Conservation (phyloP, 2,888 invertebrate species). For the Rosalia funebris region DNA sequence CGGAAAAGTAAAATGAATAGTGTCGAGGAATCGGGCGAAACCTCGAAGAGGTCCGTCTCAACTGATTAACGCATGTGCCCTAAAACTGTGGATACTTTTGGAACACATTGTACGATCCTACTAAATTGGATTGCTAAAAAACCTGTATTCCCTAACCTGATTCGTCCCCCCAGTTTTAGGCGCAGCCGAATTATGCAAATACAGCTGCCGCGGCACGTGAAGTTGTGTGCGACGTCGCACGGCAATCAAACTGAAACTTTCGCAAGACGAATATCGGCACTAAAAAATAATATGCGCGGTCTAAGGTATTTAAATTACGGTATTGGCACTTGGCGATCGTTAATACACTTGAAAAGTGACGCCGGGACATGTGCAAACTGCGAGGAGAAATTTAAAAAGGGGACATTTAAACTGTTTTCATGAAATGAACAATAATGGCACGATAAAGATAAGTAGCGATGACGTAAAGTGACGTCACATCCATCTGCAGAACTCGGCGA, state of each 20-base stretch:
- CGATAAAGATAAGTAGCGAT: constrained; percentile 24
- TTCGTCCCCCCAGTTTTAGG: too few relatives aligned
- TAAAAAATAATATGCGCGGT: constrained; percentile 8
- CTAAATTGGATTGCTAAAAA: too few relatives aligned
- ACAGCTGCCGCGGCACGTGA: not conserved
- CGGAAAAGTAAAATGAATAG: too few relatives aligned
- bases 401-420: constrained; percentile 24
- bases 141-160: too few relatives aligned
- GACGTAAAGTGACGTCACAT: constrained; percentile 26
- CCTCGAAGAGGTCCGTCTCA: too few relatives aligned
- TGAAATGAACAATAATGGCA: constrained; percentile 18
- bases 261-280: constrained; percentile 4
- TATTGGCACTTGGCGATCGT: constrained; percentile 7
- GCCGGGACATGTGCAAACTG: constrained; percentile 7
- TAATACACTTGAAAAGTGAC: constrained; percentile 4
- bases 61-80: too few relatives aligned
- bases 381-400: constrained; percentile 17
- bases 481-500: constrained; percentile 12
- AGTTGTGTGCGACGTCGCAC: not conserved
- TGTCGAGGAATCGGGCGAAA: too few relatives aligned
- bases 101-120: too few relatives aligned
- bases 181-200: not conserved
- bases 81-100: too few relatives aligned
- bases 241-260: constrained; percentile 17
- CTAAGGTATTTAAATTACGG: constrained; percentile 17